Evolutionary conservation across 2,797 vertebrate genomes (phyloP), one percentile per base, ranked within the genome.

Genomic region (Zalophus californianus): DNA sequence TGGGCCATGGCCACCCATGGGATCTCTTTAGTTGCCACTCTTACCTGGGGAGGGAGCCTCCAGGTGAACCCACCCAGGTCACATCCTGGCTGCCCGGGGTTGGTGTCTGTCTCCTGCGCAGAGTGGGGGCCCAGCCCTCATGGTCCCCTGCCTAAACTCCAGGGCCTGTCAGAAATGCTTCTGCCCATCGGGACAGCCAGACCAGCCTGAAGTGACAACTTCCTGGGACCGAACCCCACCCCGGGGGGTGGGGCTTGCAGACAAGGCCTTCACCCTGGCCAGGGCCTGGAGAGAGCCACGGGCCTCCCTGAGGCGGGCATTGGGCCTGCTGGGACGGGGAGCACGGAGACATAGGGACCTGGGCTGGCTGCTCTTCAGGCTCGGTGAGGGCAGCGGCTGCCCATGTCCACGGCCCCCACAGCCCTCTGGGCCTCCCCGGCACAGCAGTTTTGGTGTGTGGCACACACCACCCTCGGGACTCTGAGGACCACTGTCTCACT

Each of bases 311-410:
- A 44, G 4, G 15, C 27, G 48, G 48, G 35, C 16, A 0, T 23
- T 0, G 9, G 32, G 0, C 60, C 54, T 8, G 56, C 7, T 21
- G 35, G 25, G 64, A 79, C 21, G 1, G 15, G 0, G 2, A 44
- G 10, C 94, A 50, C 0, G 1, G 48, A 38, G 73, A 18, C 18
- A 4, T 3, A 15, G 29, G 68, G 41, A 2, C 18, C 0, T 1
- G 35, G 12, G 29, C 20, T 2, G 9, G 25, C 10, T 6, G 54
- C 38, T 48, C 32, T 25, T 56, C 27, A 29, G 6, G 41, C 12
- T 14, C 8, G 32, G 2, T 0, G 9, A 62, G 64, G 72, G 77
- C 0, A 6, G 38, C 58, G 13, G 50, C 38, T 16, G n/a, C 64
- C 16, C 1, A 3, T 13, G 25, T 18, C 25, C 41, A 5, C 7